These are phyloP conservation scores for Muricea muricata DNA, from an alignment of 92 coral and sea anemone genomes.

Conservation along the genomic window DNA sequence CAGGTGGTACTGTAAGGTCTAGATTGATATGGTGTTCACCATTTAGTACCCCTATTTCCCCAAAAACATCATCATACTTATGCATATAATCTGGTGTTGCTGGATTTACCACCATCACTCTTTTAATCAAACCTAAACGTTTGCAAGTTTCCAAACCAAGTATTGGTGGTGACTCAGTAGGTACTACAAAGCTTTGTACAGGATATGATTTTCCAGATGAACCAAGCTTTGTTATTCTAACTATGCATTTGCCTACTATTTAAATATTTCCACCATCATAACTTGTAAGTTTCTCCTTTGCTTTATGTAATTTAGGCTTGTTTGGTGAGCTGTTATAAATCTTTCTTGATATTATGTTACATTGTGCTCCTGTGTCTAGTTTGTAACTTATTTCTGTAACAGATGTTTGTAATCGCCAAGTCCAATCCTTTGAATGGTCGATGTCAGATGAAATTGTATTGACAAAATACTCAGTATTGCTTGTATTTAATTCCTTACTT, in stretches of 20 bases:
- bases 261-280: slow-evolving; percentile 20
- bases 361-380: slow-evolving; percentile 29
- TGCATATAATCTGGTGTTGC: neutral
- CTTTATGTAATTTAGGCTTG: slow-evolving; percentile 22
- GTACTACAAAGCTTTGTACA: neutral
- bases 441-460: neutral
- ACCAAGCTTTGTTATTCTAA: slow-evolving; percentile 2
- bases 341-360: slow-evolving; percentile 23
- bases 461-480: neutral
- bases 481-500: neutral
- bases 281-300: slow-evolving; percentile 7
- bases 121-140: neutral
- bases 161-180: neutral
- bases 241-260: slow-evolving; percentile 16
- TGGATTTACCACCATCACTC: slow-evolving; percentile 12
- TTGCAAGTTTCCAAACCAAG: slow-evolving; percentile 19
- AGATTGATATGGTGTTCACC: slow-evolving; percentile 6
- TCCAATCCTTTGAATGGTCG: slow-evolving; percentile 35
- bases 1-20: slow-evolving; percentile 24
- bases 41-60: slow-evolving; percentile 15
- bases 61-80: slow-evolving; percentile 10
- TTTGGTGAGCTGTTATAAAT: neutral
- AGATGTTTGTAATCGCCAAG: slow-evolving; percentile 19
- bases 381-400: slow-evolving; percentile 32
- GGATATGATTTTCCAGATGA: neutral